These are phyloP conservation scores for Cossypha polioptera DNA, from an alignment of 2,797 vertebrate species.

Conservation along the genomic window DNA sequence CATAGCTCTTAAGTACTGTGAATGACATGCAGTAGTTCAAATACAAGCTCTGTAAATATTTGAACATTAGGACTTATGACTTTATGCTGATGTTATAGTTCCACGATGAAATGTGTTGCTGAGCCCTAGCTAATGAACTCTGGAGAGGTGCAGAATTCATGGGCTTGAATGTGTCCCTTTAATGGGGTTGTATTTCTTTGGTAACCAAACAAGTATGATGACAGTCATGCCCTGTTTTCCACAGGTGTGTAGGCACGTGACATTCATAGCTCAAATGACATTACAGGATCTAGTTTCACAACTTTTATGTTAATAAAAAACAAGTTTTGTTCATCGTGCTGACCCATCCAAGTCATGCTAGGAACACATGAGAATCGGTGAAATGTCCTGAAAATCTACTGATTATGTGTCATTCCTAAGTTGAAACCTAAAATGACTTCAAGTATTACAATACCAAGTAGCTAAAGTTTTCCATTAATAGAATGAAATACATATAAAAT, in stretches of 20 bases:
- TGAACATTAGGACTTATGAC: neutral
- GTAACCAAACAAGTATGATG: neutral
- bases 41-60: neutral
- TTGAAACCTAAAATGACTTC: neutral
- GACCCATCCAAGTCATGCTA: neutral
- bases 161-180: neutral
- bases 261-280: neutral
- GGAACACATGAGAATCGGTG: neutral
- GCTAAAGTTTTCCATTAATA: neutral
- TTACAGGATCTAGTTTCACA: neutral
- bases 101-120: neutral
- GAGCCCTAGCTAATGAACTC: neutral
- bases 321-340: neutral
- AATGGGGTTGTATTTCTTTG: neutral
- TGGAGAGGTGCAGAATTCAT: neutral
- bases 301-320: neutral
- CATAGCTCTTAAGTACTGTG: neutral
- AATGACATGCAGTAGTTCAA: neutral
- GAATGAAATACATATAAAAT: neutral
- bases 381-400: neutral
- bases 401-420: neutral
- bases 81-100: neutral
- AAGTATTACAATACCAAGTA: neutral
- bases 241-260: neutral
- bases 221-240: neutral